Percentiles rank a stretch among this genome's conserved stretches.
phyloP scores from a whole-genome alignment of 1,140 invertebrate genomes.

The Drosophila watanabei region DNA sequence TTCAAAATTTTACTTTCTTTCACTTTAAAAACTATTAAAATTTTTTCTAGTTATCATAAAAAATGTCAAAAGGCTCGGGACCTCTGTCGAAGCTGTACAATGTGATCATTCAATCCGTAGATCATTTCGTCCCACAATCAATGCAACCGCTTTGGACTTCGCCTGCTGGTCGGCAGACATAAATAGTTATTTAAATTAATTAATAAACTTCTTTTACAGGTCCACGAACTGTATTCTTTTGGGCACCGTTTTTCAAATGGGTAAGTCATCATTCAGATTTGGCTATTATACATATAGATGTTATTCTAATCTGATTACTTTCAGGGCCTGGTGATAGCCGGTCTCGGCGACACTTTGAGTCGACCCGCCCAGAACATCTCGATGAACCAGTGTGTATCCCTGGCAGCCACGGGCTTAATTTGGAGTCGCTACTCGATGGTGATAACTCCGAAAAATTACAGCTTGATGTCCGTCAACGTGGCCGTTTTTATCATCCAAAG shows the following conservation, averaged over 20 bases:
- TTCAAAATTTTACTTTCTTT: not conserved
- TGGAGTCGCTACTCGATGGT: conserved; percentile 68
- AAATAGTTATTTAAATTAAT: not conserved
- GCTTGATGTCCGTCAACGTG: conserved; percentile 51
- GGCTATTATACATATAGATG: no score
- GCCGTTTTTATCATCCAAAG: conserved; percentile 50
- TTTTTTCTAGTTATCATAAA: not conserved
- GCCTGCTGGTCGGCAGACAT: conserved; percentile 32
- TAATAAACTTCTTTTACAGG: conserved; percentile 17
- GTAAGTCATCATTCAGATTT: no score
- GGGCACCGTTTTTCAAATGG: conserved; percentile 66
- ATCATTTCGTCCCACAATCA: conserved; percentile 43
- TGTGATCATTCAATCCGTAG: conserved; percentile 21
- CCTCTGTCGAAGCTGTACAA: conserved; percentile 56
- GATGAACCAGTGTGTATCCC: conserved; percentile 43
- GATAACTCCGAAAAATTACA: conserved; percentile 69
- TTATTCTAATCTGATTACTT: not conserved
- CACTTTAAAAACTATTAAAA: not conserved
- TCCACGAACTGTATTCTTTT: conserved; percentile 66
- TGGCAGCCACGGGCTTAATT: conserved; percentile 51
- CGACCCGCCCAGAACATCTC: conserved; percentile 54
- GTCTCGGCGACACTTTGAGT: conserved; percentile 54
- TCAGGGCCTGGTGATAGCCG: conserved; percentile 52
- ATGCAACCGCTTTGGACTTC: conserved; percentile 59
- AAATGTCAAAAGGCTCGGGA: conserved; percentile 53